Evolutionary conservation across 2,888 invertebrate species (phyloP).

Genomic region (Timema podura): DNA sequence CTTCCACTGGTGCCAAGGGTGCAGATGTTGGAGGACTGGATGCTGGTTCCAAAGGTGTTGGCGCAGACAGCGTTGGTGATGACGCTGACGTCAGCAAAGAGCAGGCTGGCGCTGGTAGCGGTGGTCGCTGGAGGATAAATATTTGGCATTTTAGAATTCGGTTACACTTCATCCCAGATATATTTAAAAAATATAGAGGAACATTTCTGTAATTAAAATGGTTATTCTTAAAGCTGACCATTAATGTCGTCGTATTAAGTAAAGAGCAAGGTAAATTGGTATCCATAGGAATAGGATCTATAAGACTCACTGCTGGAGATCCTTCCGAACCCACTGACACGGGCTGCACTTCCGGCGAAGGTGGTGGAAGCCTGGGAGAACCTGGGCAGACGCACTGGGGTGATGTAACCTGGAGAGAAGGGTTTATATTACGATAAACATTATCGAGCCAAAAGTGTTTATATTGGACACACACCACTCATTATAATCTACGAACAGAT

Average conservation of each 20-base stretch:
- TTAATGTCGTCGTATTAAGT: too few species aligned
- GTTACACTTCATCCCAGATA: too few species aligned
- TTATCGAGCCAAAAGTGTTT: too few species aligned
- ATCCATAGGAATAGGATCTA: too few species aligned
- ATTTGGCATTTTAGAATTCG: too few species aligned
- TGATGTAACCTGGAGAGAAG: conserved; percentile 18
- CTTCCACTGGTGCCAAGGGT: conserved; percentile 40
- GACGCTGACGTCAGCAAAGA: conserved; percentile 34
- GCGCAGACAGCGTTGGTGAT: conserved; percentile 41
- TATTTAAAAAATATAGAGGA: too few species aligned
- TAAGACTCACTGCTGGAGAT: conserved; percentile 1
- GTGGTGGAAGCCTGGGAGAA: neutral
- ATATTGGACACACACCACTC: too few species aligned
- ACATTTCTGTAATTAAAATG: too few species aligned
- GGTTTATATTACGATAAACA: neutral
- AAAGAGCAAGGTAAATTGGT: too few species aligned
- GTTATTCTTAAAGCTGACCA: too few species aligned
- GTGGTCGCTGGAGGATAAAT: conserved; percentile 14
- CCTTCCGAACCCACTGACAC: conserved; percentile 8
- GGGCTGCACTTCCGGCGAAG: neutral
- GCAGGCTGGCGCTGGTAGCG: conserved; percentile 21
- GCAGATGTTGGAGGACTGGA: conserved; percentile 40
- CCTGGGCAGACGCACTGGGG: conserved; percentile 17
- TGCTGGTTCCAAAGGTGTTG: conserved; percentile 34
- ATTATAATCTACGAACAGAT: too few species aligned